Base-by-base conservation (phyloP, 2,797 vertebrate species). In the Artibeus lituratus region DNA sequence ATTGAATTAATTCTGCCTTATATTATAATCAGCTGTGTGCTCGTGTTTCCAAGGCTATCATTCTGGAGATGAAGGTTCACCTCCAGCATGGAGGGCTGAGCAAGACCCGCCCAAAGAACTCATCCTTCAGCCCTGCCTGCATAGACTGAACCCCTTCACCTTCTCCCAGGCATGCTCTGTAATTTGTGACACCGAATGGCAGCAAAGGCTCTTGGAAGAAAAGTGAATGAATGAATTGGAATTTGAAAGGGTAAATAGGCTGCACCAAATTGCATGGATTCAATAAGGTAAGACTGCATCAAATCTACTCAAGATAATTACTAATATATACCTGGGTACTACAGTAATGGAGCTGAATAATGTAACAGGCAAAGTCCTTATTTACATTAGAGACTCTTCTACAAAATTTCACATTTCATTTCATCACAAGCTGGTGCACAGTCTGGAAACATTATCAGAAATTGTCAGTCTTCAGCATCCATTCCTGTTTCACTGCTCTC, bases 361-460 rank as follows among this genome's bases (percentile, higher is more conserved):
- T 10, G 16, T 9, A 86, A 59, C 35, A 44, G 77, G 22, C 35
- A 69, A 7, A 10, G 7, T 47, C 16, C 67, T 93, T 7, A 12
- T 26, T 70, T 35, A 57, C 74, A 37, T 49, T 24, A 26, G 44
- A 57, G 78, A 47, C 19, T 11, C 21, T 69, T 21, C 44, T 59
- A 14, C 55, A 53, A 57, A 57, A 70, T 78, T 90, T 22, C 37
- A 32, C 14, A 5, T 47, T 77, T 65, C n/a, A 77, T 78, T 77
- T 87, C 86, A 80, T 85, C 55, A 74, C 35, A 53, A 57, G 44
- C 47, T 12, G 21, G 53, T 18, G 35, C 11, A 2, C 67, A 47
- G 69, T 82, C 81, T 49, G 80, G 74, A 89, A 87, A 90, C 32
- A 65, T 77, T 49, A n/a, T 3, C 49, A 39, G 72, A 65, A 12